Percentiles rank a stretch among this genome's conserved stretches.
These are phyloP conservation scores for Tauraco hartlaubi DNA, from an alignment of 2,797 vertebrate species.

Conservation along the genomic window DNA sequence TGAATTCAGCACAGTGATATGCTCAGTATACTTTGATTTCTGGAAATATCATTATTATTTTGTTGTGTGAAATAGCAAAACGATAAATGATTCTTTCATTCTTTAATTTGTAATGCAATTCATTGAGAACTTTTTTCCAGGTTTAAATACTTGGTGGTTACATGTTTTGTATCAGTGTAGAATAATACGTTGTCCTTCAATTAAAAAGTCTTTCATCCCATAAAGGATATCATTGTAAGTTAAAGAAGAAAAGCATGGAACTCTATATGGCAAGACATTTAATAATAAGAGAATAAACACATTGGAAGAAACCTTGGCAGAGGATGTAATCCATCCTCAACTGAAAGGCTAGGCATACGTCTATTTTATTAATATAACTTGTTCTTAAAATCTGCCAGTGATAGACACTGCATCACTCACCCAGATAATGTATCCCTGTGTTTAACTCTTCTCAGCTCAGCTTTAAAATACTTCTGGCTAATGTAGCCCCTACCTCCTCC, in stretches of 20 bases:
- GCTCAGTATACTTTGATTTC: not conserved
- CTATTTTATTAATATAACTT: not conserved
- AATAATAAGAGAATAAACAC: not conserved
- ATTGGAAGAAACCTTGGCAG: not conserved
- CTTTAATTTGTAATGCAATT: not conserved
- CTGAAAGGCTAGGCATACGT: not conserved
- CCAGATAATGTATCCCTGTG: not conserved
- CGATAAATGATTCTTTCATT: not conserved
- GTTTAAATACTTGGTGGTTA: not conserved
- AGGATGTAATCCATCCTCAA: not conserved
- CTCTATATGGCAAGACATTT: not conserved
- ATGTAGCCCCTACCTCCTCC: not conserved
- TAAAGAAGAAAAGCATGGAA: not conserved
- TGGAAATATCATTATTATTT: not conserved
- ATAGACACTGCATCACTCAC: not conserved
- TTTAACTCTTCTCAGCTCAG: not conserved
- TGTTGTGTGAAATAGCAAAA: slow-evolving; percentile 1
- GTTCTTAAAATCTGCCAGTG: not conserved
- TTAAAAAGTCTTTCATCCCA: not conserved
- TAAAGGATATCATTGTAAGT: not conserved
- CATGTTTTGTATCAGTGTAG: not conserved
- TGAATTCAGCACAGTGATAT: not conserved
- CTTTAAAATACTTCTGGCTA: not conserved
- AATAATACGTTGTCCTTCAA: not conserved
- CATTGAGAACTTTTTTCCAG: not conserved